A percentile compares a stretch with the other conserved stretches of the same genome.
Evolutionary conservation across 2,113 vertebrate species (phyloP).

Genomic region (Vulpes lagopus): DNA sequence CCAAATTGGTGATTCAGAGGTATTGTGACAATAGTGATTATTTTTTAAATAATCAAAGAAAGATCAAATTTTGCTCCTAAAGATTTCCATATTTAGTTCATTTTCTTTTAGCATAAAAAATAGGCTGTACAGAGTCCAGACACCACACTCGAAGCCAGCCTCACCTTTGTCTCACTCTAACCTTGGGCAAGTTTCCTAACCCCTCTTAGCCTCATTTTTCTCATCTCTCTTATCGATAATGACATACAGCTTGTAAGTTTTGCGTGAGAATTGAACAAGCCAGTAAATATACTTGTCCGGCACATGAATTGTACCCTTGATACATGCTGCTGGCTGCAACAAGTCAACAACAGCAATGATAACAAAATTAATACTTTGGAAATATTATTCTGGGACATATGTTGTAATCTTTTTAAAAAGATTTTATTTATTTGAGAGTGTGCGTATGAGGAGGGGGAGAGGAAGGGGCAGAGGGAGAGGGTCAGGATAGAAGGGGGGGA

Average conservation of each 20-base stretch:
- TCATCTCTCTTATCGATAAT: background rate
- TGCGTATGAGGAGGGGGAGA: background rate
- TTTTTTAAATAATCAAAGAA: slow-evolving; percentile 26
- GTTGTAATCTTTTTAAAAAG: background rate
- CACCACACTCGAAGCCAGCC: background rate
- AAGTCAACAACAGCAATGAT: background rate
- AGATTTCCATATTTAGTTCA: slow-evolving; percentile 22
- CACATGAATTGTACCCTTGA: background rate
- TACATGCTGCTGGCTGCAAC: background rate
- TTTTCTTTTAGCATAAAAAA: background rate
- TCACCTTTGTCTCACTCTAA: slow-evolving; percentile 7
- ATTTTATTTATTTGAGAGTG: background rate
- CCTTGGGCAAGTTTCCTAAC: background rate
- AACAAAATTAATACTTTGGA: background rate
- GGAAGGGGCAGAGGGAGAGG: background rate
- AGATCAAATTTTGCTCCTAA: background rate
- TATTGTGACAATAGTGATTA: background rate
- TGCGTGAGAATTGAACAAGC: background rate
- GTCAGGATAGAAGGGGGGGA: background rate
- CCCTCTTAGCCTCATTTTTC: background rate
- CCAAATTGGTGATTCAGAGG: background rate
- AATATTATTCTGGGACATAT: background rate
- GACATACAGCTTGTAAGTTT: background rate
- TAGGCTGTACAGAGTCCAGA: background rate
- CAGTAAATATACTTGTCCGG: background rate